Evolutionary conservation across 2,797 vertebrate species (phyloP).

Genomic region (Tapera naevia): DNA sequence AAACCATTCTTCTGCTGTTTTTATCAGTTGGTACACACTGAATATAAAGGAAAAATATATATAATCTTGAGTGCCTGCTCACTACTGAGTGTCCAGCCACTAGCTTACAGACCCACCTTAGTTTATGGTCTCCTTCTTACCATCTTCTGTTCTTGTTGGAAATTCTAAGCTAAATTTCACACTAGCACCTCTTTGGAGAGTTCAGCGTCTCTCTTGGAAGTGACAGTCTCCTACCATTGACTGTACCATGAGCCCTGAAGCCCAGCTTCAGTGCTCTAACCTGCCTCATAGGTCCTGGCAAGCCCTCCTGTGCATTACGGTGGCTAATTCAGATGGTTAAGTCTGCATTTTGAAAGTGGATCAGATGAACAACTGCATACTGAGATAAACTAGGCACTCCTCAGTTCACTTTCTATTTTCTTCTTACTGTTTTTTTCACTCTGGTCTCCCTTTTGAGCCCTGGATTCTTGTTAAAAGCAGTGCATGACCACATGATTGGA

Average conservation of each 20-base stretch:
- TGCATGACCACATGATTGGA: neutral
- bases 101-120: neutral
- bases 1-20: neutral
- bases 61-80: neutral
- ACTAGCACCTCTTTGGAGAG: neutral
- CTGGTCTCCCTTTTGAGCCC: neutral
- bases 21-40: neutral
- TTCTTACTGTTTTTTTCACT: neutral
- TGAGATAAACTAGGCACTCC: neutral
- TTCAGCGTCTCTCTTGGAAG: neutral
- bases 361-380: neutral
- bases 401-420: neutral
- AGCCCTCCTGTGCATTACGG: neutral
- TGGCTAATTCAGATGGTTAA: neutral
- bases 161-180: neutral
- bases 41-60: neutral
- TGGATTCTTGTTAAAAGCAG: neutral
- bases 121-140: neutral
- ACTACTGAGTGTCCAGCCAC: neutral
- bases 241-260: accelerated
- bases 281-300: neutral
- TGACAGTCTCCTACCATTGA: neutral
- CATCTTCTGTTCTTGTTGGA: neutral
- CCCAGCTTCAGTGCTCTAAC: accelerated
- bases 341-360: neutral